Base-by-base conservation (phyloP, 2,797 vertebrate genomes). In the Acomys russatus region DNA sequence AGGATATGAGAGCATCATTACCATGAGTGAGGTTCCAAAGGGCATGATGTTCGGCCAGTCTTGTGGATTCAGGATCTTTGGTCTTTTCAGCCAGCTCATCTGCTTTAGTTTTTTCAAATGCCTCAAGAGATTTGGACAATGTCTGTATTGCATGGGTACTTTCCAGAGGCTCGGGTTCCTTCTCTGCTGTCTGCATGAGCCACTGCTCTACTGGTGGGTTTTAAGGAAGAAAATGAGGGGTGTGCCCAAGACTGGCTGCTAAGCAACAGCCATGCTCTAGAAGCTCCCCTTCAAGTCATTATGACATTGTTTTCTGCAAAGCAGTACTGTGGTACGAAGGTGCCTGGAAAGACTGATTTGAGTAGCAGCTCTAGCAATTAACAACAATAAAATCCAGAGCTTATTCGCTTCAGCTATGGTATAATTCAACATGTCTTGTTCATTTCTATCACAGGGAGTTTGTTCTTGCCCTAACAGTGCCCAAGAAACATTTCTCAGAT, bases 291-390 rank as follows among this genome's bases (percentile, higher is more conserved):
- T 33, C 22, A 89, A 35, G 82, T 89, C 93, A 94, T 96, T 97
- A 64, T 97, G 97, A 97, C 95, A 80, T 87, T 76, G 54, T 51
- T 93, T 92, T 92, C 33, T 56, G 35, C 49, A 83, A 51, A 79
- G 89, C 51, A 92, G 38, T 25, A 44, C 30, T 90, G 28, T 84
- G 35, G 18, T 63, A 44, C 25, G 82, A 73, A 88, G 68, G 66
- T 28, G 88, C 49, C 8, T 56, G 20, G 68, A 89, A 82, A 80
- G 68, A 23, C n/a, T 64, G 70, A 51, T 15, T 33, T 74, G 74
- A 78, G 63, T 68, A 51, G 77, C 9, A 74, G 23, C 18, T 79
- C 51, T 84, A 80, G 25, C 56, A 28, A 12, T 66, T 74, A 77
- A 78, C n/a, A 71, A 20, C 18, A 56, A 2, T 15, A 64, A n/a